Conservation (phyloP, 2,113 vertebrate species). For the Dromiciops gliroides region DNA sequence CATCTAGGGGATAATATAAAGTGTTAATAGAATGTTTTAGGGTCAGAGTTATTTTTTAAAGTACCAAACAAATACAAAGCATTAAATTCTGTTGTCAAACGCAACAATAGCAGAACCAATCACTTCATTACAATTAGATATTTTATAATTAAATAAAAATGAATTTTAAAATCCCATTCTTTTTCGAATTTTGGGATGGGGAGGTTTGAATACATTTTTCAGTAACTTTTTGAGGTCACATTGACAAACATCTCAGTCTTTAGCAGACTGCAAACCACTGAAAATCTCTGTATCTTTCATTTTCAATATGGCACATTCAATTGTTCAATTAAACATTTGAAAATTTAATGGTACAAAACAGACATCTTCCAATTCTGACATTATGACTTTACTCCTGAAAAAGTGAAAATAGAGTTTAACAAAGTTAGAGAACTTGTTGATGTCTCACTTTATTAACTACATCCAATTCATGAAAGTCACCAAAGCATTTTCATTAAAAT, state of each 20-base stretch:
- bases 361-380: slow-evolving; percentile 56
- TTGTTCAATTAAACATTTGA: slow-evolving; percentile 44
- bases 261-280: background rate
- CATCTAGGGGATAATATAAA: background rate
- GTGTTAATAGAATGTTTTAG: background rate
- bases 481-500: slow-evolving; percentile 66
- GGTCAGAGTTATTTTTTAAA: background rate
- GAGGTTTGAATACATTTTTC: background rate
- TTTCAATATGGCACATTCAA: slow-evolving; percentile 7
- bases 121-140: background rate
- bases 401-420: slow-evolving; percentile 53
- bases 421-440: slow-evolving; percentile 24
- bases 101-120: background rate
- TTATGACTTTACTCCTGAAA: slow-evolving; percentile 44
- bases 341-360: slow-evolving; percentile 50
- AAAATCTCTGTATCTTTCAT: background rate
- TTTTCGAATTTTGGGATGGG: background rate
- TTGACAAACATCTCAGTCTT: background rate
- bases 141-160: background rate
- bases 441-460: slow-evolving; percentile 63
- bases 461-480: slow-evolving; percentile 57
- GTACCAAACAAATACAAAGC: background rate
- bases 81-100: background rate
- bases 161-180: background rate
- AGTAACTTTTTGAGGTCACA: background rate